Base-by-base conservation (phyloP, 2,888 invertebrate species). In the Cremastinae sp. region DNA sequence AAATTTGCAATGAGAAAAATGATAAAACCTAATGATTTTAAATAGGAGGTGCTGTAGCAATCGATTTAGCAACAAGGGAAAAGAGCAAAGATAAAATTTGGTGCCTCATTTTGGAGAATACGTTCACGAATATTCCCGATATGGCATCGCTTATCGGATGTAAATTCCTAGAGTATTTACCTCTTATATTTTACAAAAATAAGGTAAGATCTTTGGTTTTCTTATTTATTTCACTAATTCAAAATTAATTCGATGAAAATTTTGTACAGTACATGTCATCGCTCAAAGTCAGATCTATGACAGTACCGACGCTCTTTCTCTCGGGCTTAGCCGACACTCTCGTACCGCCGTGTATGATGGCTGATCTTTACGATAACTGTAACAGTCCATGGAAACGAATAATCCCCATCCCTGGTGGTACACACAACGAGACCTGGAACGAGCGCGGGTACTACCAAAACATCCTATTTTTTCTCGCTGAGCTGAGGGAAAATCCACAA, bases 361-460 rank as follows among this genome's bases (percentile, higher is more conserved):
- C 93, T 78, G 93, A 94, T 74, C 91, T 98, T 64, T 95, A 95
- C 86, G 91, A 93, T 82, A 91, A 93, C 53, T 97, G 96, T 86
- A 93, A 93, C 37, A 95, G 96, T 78, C 90, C 92, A 18, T 92
- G 93, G 82, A 98, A 98, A 90, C 94, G 95, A 80, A 90, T 98
- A 51, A 90, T 94, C 18, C 93, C 95, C 84, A 93, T 98, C 89
- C 93, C 94, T 1, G 93, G 94, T 16, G 98, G 98, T 0, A 96
- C 96, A 0, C 98, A 98, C 90, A 98, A 98, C 86, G 97, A 98
- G 89, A 98, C 98, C 0, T 98, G 98, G 98, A 95, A 95, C 74
- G 94, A 95, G 83, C 93, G 94, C 76, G 96, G 96, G 78, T 98
- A 97, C 83, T 95, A 94, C 84, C 89, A 91, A 72, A 83, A 83